phyloP scores from a whole-genome alignment of 2,113 vertebrate genomes.

The Cyphomyrus discorhynchus region DNA sequence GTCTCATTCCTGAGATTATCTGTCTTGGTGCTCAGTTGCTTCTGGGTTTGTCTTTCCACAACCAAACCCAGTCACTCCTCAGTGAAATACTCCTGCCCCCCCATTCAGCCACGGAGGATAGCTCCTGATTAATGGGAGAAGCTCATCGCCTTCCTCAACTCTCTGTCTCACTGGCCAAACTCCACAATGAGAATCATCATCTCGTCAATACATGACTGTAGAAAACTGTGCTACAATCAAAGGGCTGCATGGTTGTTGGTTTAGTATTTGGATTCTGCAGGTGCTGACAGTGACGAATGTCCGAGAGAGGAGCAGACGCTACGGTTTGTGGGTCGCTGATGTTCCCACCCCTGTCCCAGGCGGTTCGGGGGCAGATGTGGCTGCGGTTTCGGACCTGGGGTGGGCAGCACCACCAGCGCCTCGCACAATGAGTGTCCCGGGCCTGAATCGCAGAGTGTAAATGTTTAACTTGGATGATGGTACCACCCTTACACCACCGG shows the following conservation, averaged over 20 bases:
- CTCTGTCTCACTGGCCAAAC: not conserved
- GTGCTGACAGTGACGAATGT: not conserved
- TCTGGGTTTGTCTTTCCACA: not conserved
- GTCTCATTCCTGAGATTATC: not conserved
- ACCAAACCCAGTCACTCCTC: not conserved
- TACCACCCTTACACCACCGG: not conserved
- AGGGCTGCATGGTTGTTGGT: not conserved
- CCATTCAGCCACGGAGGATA: not conserved
- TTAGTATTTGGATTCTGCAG: not conserved
- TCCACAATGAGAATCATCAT: not conserved
- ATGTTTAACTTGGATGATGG: constrained; percentile 16
- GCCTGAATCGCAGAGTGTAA: not conserved
- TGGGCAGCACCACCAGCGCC: not conserved
- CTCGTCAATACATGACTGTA: not conserved
- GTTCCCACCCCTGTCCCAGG: not conserved
- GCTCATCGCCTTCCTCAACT: not conserved
- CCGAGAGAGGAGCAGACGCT: not conserved
- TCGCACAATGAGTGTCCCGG: not conserved
- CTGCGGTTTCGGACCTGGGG: not conserved
- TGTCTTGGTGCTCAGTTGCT: not conserved
- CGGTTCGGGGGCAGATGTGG: not conserved
- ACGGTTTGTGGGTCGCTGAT: not conserved
- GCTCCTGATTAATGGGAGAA: not conserved
- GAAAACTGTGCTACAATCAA: not conserved
- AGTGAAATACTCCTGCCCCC: not conserved